Conservation (phyloP, 2,797 vertebrate species). For the Nannoperca obscura region DNA sequence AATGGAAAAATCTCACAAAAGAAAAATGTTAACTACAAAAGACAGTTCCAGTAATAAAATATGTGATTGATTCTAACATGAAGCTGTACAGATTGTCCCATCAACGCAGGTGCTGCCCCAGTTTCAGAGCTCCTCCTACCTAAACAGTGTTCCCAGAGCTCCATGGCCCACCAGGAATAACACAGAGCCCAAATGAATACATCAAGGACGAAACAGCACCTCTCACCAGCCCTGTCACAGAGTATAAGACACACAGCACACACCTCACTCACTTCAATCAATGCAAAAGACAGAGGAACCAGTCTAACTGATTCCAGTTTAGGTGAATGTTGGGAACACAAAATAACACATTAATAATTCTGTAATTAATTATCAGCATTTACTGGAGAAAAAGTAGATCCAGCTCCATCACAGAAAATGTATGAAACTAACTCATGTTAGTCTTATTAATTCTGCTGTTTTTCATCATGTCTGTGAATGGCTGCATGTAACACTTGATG, state of each 20-base stretch:
- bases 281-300: slow-evolving; percentile 45
- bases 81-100: slow-evolving; percentile 80
- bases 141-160: slow-evolving; percentile 44
- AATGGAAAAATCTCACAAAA: slow-evolving; percentile 11
- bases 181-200: slow-evolving; percentile 55
- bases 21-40: slow-evolving; percentile 33
- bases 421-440: slow-evolving; percentile 24
- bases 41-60: slow-evolving; percentile 35
- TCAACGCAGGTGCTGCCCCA: slow-evolving; percentile 66
- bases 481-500: slow-evolving; percentile 62
- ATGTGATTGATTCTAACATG: slow-evolving; percentile 49
- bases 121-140: slow-evolving; percentile 49
- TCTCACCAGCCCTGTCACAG: slow-evolving; percentile 43
- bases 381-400: slow-evolving; percentile 45
- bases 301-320: slow-evolving; percentile 38
- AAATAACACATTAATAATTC: slow-evolving; percentile 35
- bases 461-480: slow-evolving; percentile 51
- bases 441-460: slow-evolving; percentile 28
- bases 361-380: slow-evolving; percentile 33
- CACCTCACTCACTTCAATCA: slow-evolving; percentile 40
- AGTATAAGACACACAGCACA: slow-evolving; percentile 56
- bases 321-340: slow-evolving; percentile 41
- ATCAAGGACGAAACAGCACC: slow-evolving; percentile 54
- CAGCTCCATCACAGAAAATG: slow-evolving; percentile 47
- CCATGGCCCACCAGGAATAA: slow-evolving; percentile 48